A percentile compares a stretch with the other conserved stretches of the same genome.
Conservation (phyloP, 2,113 vertebrate species). For the Nerophis lumbriciformis region DNA sequence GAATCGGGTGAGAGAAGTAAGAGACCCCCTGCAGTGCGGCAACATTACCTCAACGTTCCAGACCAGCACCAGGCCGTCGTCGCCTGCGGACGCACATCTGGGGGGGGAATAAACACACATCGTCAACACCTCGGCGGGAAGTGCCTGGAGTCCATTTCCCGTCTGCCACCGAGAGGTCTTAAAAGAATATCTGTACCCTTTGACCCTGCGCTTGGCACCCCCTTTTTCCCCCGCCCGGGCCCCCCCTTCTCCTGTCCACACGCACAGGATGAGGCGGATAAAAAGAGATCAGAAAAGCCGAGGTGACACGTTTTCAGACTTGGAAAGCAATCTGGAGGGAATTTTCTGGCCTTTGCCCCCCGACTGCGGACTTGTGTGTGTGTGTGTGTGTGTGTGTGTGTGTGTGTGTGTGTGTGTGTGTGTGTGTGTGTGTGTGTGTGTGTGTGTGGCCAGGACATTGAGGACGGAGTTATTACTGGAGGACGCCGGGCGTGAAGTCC, state of each 20-base stretch:
- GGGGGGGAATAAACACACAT: slow-evolving; percentile 3
- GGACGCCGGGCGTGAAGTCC: slow-evolving; percentile 81
- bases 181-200: slow-evolving; percentile 65
- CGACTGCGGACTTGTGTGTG: slow-evolving; percentile 71
- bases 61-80: slow-evolving; percentile 86
- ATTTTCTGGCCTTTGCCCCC: slow-evolving; percentile 89
- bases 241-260: slow-evolving; percentile 55
- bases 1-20: too few relatives aligned
- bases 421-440: not conserved
- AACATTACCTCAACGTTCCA: slow-evolving; percentile 85
- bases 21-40: not conserved
- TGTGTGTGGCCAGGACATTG: slow-evolving; percentile 61
- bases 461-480: slow-evolving; percentile 82
- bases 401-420: slow-evolving; percentile 3
- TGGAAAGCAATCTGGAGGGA: slow-evolving; percentile 89
- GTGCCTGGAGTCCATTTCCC: slow-evolving; percentile 34
- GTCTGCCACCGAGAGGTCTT: slow-evolving; percentile 2
- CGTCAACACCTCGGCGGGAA: slow-evolving; percentile 15
- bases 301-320: slow-evolving; percentile 81
- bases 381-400: not conserved
- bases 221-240: slow-evolving; percentile 50
- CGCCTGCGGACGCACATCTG: slow-evolving; percentile 93
- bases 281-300: slow-evolving; percentile 62
- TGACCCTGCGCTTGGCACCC: slow-evolving; percentile 19
- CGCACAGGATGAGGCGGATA: slow-evolving; percentile 56